phyloP scores from a whole-genome alignment of 2,888 invertebrate species.

The Drosophila barbarae region DNA sequence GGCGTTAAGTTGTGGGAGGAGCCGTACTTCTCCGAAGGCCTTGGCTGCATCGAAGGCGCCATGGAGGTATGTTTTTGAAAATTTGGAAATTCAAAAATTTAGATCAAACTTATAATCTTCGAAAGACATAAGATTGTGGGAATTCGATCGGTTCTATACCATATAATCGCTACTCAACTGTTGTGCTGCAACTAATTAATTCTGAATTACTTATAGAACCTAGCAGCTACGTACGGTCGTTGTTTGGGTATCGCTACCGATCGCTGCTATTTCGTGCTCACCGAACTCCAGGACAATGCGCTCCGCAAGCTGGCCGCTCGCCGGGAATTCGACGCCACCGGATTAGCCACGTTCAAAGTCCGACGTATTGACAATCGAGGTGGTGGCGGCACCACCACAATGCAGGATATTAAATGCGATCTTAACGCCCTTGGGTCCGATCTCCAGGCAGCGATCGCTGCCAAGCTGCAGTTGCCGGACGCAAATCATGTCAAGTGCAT shows the following conservation, averaged over 20 bases:
- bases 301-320: conserved; percentile 86
- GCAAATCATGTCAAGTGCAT: conserved; percentile 84
- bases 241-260: conserved; percentile 80
- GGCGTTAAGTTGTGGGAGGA: conserved; percentile 88
- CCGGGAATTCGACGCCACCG: conserved; percentile 84
- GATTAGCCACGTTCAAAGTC: conserved; percentile 86
- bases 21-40: conserved; percentile 83
- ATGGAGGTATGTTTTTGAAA: conserved; percentile 69
- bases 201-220: conserved; percentile 80
- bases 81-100: background rate
- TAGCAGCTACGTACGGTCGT: conserved; percentile 81
- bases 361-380: conserved; percentile 82
- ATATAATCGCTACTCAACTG: background rate
- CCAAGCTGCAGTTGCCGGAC: conserved; percentile 78
- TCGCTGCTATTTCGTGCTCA: conserved; percentile 53
- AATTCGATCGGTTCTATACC: background rate
- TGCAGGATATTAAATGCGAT: conserved; percentile 82
- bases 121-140: too few species aligned
- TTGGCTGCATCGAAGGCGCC: conserved; percentile 80
- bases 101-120: too few species aligned
- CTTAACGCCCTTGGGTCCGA: conserved; percentile 82
- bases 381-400: conserved; percentile 79
- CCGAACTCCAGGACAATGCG: conserved; percentile 79
- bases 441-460: conserved; percentile 81
- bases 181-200: background rate